A percentile compares a stretch with the other conserved stretches of the same genome.
Conservation (phyloP, 1,140 invertebrate species). For the Heliconius congener region DNA sequence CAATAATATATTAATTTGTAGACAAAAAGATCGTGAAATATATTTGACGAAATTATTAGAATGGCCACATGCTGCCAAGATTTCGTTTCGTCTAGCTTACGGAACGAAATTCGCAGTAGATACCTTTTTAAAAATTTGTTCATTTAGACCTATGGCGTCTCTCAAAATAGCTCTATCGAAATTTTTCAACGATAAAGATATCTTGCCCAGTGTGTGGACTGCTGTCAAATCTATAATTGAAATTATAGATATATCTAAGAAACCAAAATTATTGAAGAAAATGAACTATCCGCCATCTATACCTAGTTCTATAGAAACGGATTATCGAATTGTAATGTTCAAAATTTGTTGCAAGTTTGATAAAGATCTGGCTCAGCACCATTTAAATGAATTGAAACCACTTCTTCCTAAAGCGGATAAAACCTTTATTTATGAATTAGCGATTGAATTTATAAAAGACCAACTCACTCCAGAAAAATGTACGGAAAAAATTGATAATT, state of each 20-base stretch:
- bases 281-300: conserved; percentile 35
- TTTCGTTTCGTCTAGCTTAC: conserved; percentile 44
- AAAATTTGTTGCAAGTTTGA: conserved; percentile 37
- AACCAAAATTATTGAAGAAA: conserved; percentile 19
- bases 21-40: conserved; percentile 39
- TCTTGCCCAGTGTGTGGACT: conserved; percentile 46
- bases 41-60: conserved; percentile 43
- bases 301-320: conserved; percentile 45
- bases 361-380: conserved; percentile 29
- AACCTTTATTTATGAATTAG: conserved; percentile 27
- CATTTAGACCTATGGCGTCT: conserved; percentile 43
- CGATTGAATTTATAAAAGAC: conserved; percentile 39
- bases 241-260: conserved; percentile 36
- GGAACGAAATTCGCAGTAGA: conserved; percentile 38
- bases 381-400: conserved; percentile 46
- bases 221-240: conserved; percentile 46
- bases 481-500: background rate
- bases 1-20: conserved; percentile 48
- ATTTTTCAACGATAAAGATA: conserved; percentile 31
- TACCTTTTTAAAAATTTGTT: conserved; percentile 35
- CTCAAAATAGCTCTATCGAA: conserved; percentile 43
- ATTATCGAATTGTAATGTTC: conserved; percentile 51
- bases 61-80: conserved; percentile 41
- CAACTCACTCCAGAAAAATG: conserved; percentile 9
- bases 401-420: conserved; percentile 42